Percentiles rank a stretch among this genome's conserved stretches.
phyloP scores from a whole-genome alignment of 2,888 invertebrate species.

The Acanthococcus lagerstroemiae region DNA sequence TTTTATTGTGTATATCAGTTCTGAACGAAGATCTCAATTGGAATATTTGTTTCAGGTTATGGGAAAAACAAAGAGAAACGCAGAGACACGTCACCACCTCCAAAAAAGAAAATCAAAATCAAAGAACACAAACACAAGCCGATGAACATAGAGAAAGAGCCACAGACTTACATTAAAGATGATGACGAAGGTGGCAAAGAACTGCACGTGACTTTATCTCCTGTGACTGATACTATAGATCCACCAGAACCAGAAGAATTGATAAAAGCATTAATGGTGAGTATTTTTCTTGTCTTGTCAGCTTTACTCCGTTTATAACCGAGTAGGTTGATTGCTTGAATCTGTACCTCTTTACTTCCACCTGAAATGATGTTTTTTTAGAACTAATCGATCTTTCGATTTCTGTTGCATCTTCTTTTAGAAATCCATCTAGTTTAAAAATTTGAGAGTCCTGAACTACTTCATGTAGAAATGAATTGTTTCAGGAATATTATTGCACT shows the following conservation, averaged over 20 bases:
- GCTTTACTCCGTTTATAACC: not conserved
- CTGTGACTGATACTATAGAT: slow-evolving; percentile 68
- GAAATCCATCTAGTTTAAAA: no score
- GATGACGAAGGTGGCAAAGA: slow-evolving; percentile 63
- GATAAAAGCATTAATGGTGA: slow-evolving; percentile 58
- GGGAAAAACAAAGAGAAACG: slow-evolving; percentile 11
- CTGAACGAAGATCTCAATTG: no score
- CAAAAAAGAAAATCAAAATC: slow-evolving; percentile 38
- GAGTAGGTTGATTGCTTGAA: no score
- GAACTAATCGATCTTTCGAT: no score
- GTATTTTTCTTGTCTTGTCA: slow-evolving; percentile 42
- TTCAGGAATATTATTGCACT: no score
- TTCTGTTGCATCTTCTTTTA: no score
- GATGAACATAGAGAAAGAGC: slow-evolving; percentile 44
- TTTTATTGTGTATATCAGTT: no score
- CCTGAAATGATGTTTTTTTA: no score
- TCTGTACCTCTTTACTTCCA: no score
- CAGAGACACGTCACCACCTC: slow-evolving; percentile 28
- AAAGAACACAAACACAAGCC: slow-evolving; percentile 41
- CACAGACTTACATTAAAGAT: slow-evolving; percentile 45
- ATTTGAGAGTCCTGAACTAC: no score
- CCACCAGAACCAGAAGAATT: slow-evolving; percentile 89
- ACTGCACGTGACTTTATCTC: slow-evolving; percentile 65
- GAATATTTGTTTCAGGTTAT: slow-evolving; percentile 6
- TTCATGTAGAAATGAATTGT: no score